phyloP scores from a whole-genome alignment of 2,113 vertebrate species.

The Saguinus imperator region DNA sequence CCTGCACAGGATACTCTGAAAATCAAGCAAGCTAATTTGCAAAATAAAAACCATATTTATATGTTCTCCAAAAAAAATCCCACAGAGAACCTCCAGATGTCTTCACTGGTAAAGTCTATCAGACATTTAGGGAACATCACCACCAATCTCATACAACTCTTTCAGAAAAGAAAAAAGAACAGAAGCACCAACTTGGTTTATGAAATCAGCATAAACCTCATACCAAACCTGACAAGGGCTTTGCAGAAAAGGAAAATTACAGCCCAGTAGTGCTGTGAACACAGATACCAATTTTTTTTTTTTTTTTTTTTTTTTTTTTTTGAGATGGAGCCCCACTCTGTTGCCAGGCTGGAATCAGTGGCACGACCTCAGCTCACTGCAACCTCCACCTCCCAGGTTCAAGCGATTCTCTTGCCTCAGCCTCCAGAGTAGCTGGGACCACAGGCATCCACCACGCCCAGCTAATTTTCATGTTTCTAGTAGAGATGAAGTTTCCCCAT shows the following conservation, averaged over 20 bases:
- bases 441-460: too few species aligned
- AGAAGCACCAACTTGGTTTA: not conserved
- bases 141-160: not conserved
- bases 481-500: too few species aligned
- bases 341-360: too few species aligned
- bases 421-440: too few species aligned
- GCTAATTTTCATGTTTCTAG: too few species aligned
- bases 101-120: not conserved
- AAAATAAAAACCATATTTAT: not conserved
- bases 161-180: not conserved
- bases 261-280: not conserved
- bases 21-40: not conserved
- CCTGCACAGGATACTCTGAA: not conserved
- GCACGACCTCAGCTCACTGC: fast-evolving
- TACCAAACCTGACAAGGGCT: not conserved
- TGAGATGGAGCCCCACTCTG: too few species aligned
- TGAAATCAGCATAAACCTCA: not conserved
- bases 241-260: not conserved
- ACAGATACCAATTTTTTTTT: not conserved
- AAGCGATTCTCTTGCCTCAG: too few species aligned
- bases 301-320: not conserved
- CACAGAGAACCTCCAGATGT: not conserved
- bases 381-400: too few species aligned
- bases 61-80: not conserved
- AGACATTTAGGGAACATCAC: not conserved